Base-by-base conservation (phyloP, 1,140 invertebrate genomes). In the Brachionus manjavacas region DNA sequence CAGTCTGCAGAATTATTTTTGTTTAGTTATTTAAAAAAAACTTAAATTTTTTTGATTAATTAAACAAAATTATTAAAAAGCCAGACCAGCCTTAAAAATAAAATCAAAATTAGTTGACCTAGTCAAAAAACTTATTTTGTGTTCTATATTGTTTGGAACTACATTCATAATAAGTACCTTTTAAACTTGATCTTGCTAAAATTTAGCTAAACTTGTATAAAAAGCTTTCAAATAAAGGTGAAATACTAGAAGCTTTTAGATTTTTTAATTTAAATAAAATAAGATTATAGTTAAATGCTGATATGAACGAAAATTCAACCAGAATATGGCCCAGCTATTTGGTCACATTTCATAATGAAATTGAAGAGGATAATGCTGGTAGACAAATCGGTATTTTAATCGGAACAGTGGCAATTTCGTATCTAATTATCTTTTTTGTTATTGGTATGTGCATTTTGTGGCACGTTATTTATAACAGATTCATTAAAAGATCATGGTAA, bases 301-400 rank as follows among this genome's bases (percentile, higher is more conserved):
- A 60, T 60, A 60, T 60, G 52, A 60, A 60, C 52, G n/a, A 60
- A 39, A 68, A n/a, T 68, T 68, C 66, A 2, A 68, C 66, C 23
- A 28, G 28, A 68, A 16, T 39, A 72, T 72, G 68, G 68, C 28
- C 68, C 1, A 72, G 31, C 35, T 20, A 39, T 41, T 20, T 72
- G 16, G 35, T 72, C 4, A 72, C 68, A 43, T 72, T 72, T 41
- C 16, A 41, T 41, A 39, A 35, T 23, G 39, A 72, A 72, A 9
- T 72, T 20, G 68, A 72, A 39, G 68, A 72, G 8, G 35, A 72
- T 11, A 41, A 72, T 20, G 9, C 39, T 4, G 35, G 6, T 41
- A 41, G 9, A 41, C 68, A 72, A 72, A 72, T 72, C n/a, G 68
- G 68, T 41, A 41, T 72, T 72, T 41, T 72, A 16, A 72, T 72